phyloP scores from a whole-genome alignment of 2,797 vertebrate genomes.

The Cyclopterus lumpus region DNA sequence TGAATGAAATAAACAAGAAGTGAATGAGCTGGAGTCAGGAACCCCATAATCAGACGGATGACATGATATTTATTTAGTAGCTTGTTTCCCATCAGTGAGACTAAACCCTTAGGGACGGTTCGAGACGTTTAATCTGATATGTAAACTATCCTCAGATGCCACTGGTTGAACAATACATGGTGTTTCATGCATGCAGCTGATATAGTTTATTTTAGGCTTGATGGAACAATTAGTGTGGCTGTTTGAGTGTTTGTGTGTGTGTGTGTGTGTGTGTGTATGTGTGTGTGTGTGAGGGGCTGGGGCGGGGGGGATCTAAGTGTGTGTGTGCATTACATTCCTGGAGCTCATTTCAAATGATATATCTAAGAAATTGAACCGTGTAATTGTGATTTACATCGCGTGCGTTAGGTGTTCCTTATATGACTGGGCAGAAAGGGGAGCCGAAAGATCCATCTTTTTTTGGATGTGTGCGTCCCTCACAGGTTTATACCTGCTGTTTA shows the following conservation, averaged over 20 bases:
- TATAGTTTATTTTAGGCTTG: constrained; percentile 70
- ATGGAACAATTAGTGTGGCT: constrained; percentile 72
- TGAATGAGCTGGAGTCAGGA: constrained; percentile 80
- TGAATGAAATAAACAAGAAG: constrained; percentile 80
- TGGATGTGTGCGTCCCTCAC: constrained; percentile 69
- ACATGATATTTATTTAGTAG: constrained; percentile 82
- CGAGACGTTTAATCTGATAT: constrained; percentile 73
- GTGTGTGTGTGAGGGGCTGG: constrained; percentile 2
- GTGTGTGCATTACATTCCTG: constrained; percentile 29
- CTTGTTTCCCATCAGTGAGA: constrained; percentile 81
- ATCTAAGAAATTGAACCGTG: constrained; percentile 39
- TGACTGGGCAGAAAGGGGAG: constrained; percentile 70
- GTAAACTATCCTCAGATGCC: constrained; percentile 74
- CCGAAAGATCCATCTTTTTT: constrained; percentile 70
- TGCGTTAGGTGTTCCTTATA: constrained; percentile 75
- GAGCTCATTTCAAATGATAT: constrained; percentile 43
- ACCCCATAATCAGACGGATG: constrained; percentile 73
- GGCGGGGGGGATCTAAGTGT: background rate
- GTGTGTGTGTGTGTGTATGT: background rate
- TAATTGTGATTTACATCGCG: constrained; percentile 72
- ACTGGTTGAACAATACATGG: constrained; percentile 74
- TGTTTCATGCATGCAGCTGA: constrained; percentile 62
- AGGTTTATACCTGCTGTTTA: constrained; percentile 83
- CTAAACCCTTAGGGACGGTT: constrained; percentile 64
- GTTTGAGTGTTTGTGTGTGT: constrained; percentile 39